Evolutionary conservation across 2,888 invertebrate genomes (phyloP).

Genomic region (Imbricaverruca yamaguchii): DNA sequence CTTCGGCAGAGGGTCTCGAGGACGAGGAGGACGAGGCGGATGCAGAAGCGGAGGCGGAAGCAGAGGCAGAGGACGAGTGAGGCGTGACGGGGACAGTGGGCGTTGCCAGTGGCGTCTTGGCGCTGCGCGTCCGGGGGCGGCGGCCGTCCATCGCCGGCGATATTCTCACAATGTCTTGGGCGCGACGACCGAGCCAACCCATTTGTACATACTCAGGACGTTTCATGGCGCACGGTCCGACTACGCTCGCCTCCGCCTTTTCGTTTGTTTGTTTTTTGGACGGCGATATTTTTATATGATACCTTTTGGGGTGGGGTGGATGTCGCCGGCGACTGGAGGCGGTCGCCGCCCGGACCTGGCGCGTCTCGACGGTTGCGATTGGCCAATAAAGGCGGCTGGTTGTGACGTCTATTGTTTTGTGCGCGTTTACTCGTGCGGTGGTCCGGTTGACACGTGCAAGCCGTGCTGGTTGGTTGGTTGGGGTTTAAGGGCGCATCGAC

Average conservation of each 20-base stretch:
- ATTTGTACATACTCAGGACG: constrained; percentile 20
- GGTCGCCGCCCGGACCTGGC: too few relatives aligned
- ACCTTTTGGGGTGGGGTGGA: too few relatives aligned
- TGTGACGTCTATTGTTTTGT: too few relatives aligned
- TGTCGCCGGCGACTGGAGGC: too few relatives aligned
- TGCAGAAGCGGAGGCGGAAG: constrained; percentile 25
- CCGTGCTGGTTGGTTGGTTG: too few relatives aligned
- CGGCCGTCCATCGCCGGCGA: constrained; percentile 8
- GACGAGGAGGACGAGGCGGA: constrained; percentile 35
- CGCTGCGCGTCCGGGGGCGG: constrained; percentile 24
- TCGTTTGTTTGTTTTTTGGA: constrained; percentile 6
- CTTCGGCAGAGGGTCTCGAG: constrained; percentile 1
- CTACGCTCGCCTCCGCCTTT: background rate
- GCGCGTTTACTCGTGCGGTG: too few relatives aligned
- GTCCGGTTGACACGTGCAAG: too few relatives aligned
- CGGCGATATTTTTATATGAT: constrained; percentile 15
- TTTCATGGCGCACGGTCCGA: background rate
- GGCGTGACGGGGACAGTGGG: constrained; percentile 1
- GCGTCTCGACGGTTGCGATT: too few relatives aligned
- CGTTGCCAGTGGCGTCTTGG: background rate
- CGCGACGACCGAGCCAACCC: constrained; percentile 1
- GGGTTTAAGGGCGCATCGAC: too few relatives aligned
- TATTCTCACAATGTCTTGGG: background rate
- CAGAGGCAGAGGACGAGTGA: constrained; percentile 35
- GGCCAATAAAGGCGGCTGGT: too few relatives aligned